Base-by-base conservation (phyloP, 2,888 invertebrate species). In the Eurytoma adleriae region DNA sequence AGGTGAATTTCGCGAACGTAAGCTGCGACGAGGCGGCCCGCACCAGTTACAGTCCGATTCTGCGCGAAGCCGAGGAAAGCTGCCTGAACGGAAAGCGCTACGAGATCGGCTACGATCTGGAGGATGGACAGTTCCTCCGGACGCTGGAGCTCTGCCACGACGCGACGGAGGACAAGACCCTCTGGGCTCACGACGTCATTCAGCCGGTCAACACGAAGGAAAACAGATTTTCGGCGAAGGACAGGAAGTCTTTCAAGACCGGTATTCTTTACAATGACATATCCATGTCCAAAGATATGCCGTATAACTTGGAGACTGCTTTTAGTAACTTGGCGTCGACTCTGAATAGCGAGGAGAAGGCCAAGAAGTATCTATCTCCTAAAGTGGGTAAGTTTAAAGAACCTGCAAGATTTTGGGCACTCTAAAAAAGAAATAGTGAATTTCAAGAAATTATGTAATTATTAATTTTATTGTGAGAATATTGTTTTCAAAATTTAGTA, bases 131-230 rank as follows among this genome's bases (percentile, higher is more conserved):
- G 4, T 82, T 82, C 18, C 13, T 82, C 0, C 52, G 20, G 18
- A 79, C 69, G 0, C 92, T 92, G 83, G 91, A 90, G 84, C 91
- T 93, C 0, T 94, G 94, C 86, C 94, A 93, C 84, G 92, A 94
- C 86, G 89, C 91, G 61, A 86, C 84, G 5, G 89, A 91, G 0
- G 88, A 93, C 78, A 92, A 92, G 83, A 92, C 93, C 0, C 84
- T 93, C 3, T 94, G 93, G 83, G 92, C 92, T 0, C 91, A 92
- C 88, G 92, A 92, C 78, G 91, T 92, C 59, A 90, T 93, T 82
- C 91, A 91, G n/a, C 76, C 79, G 3, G 57, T 18, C 10, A 70
- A 76, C 18, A 50, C 68, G 27, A 54, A 77, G 1, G 13, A 48
- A 0, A 64, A 13, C 40, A 66, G 74, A 0, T 20, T 66, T 5